These are phyloP conservation scores for Caradrina kadenii DNA, from an alignment of 2,888 invertebrate species.

Conservation along the genomic window DNA sequence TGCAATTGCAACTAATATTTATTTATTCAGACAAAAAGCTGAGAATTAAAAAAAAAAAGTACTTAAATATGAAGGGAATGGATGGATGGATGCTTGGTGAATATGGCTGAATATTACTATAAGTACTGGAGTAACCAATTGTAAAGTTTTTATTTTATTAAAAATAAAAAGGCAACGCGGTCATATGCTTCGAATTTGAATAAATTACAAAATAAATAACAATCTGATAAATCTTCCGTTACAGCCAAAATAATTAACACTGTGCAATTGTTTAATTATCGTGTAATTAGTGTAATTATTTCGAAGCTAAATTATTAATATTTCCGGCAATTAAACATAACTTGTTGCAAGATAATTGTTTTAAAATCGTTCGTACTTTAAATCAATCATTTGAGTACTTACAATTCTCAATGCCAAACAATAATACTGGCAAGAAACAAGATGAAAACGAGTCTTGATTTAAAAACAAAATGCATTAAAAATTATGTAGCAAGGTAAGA, in stretches of 20 bases:
- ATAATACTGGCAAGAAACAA: not conserved
- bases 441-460: not conserved
- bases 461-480: conserved; percentile 5
- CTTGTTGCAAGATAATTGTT: conserved; percentile 5
- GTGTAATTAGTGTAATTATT: conserved; percentile 24
- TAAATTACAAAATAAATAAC: conserved; percentile 12
- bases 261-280: not conserved
- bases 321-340: conserved; percentile 24
- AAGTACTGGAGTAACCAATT: not conserved
- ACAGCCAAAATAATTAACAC: conserved; percentile 28
- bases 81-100: too few relatives aligned
- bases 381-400: conserved; percentile 9
- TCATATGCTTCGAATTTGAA: not conserved
- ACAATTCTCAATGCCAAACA: conserved; percentile 2
- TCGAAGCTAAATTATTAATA: conserved; percentile 12
- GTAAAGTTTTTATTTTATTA: not conserved
- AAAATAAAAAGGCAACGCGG: conserved; percentile 4
- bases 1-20: too few relatives aligned
- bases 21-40: too few relatives aligned
- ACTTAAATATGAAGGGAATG: too few relatives aligned
- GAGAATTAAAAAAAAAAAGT: too few relatives aligned
- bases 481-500: conserved; percentile 25
- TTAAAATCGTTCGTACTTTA: conserved; percentile 4
- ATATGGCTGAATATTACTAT: not conserved
- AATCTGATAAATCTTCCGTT: conserved; percentile 28